Conservation (phyloP, 2,113 vertebrate species). For the Mionectes macconnelli region DNA sequence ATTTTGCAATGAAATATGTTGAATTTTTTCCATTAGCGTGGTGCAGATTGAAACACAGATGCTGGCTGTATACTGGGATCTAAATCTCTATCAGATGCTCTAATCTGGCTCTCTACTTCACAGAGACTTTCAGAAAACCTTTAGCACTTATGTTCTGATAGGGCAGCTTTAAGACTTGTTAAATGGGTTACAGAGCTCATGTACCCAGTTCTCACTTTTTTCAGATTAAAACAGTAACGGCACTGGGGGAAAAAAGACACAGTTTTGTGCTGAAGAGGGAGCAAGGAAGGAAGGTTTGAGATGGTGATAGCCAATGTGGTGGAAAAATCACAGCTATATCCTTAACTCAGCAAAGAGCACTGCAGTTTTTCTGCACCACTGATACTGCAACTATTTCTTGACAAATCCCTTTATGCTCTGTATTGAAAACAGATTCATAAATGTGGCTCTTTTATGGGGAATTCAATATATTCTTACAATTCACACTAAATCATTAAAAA, state of each 20-base stretch:
- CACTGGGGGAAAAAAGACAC: neutral
- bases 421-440: conserved; percentile 57
- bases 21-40: conserved; percentile 16
- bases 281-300: neutral
- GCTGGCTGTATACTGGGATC: conserved; percentile 9
- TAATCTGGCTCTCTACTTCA: conserved; percentile 26
- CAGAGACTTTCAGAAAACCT: conserved; percentile 9
- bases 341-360: neutral
- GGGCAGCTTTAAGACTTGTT: conserved; percentile 29
- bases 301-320: neutral
- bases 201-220: neutral
- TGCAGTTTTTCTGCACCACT: conserved; percentile 50
- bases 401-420: conserved; percentile 64
- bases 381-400: conserved; percentile 50
- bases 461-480: conserved; percentile 45
- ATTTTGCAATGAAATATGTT: conserved; percentile 41
- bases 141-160: conserved; percentile 11
- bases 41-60: conserved; percentile 62
- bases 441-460: conserved; percentile 21
- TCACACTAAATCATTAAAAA: conserved; percentile 48
- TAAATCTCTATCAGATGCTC: conserved; percentile 51
- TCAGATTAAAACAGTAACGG: neutral
- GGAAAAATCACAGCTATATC: neutral
- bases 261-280: neutral
- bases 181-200: conserved; percentile 21